Conservation (phyloP, 2,797 vertebrate species). For the Mormyrus proboscirostris region DNA sequence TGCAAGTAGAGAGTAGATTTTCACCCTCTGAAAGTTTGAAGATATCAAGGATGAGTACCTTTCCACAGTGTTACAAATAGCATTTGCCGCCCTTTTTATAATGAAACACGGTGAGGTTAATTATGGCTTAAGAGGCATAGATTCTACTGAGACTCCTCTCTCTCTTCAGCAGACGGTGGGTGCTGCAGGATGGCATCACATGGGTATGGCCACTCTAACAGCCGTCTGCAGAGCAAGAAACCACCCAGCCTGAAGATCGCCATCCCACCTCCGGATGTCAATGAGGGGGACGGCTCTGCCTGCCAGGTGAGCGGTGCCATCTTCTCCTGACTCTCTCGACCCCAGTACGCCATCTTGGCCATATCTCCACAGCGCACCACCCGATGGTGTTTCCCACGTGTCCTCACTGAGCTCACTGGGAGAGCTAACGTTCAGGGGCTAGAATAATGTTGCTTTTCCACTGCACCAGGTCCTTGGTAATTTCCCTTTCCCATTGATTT, state of each 20-base stretch:
- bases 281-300: constrained; percentile 46
- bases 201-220: constrained; percentile 55
- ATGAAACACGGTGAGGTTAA: neutral
- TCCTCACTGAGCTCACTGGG: neutral
- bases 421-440: neutral
- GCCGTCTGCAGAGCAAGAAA: constrained; percentile 87
- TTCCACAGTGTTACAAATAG: neutral
- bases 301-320: neutral
- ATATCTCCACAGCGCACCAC: neutral
- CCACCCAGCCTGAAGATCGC: constrained; percentile 82
- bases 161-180: constrained; percentile 26
- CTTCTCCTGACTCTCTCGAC: neutral
- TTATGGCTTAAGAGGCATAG: neutral
- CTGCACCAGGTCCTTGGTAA: neutral
- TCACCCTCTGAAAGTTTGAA: neutral
- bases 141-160: neutral
- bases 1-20: neutral
- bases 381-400: neutral
- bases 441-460: neutral
- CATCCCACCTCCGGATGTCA: constrained; percentile 68
- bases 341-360: neutral
- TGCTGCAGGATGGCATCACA: constrained; percentile 50
- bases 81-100: neutral
- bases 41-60: neutral
- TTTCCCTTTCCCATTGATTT: neutral